Evolutionary conservation across 1,140 invertebrate genomes (phyloP).

Genomic region (Aphis gossypii): DNA sequence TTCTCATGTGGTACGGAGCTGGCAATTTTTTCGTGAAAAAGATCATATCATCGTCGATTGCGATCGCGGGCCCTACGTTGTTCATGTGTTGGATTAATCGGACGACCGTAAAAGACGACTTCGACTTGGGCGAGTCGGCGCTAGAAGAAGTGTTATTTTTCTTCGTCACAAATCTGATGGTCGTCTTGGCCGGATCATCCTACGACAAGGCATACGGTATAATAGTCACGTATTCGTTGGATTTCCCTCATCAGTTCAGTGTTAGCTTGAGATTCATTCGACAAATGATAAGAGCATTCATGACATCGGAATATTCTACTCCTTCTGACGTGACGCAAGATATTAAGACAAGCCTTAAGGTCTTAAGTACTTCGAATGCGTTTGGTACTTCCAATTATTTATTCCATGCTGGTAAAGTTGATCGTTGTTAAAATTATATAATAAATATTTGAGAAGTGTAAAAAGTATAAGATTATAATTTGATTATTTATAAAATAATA

Average conservation of each 20-base stretch:
- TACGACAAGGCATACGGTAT: constrained; percentile 13
- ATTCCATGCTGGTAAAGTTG: constrained; percentile 32
- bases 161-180: background rate
- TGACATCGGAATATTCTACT: background rate
- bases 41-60: background rate
- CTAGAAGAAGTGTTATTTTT: background rate
- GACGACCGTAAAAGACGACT: background rate
- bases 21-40: constrained; percentile 28
- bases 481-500: too few species aligned
- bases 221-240: background rate
- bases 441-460: background rate
- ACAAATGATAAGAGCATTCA: constrained; percentile 5
- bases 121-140: background rate
- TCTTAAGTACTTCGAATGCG: background rate
- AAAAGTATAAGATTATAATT: background rate
- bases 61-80: background rate
- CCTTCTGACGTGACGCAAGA: background rate
- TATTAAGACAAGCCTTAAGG: background rate
- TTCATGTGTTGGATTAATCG: background rate
- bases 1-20: constrained; percentile 18
- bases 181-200: background rate
- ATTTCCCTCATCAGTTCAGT: background rate
- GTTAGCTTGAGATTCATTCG: background rate
- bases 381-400: background rate
- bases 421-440: background rate